These are phyloP conservation scores for Neotoxoptera formosana DNA, from an alignment of 1,140 invertebrate species.

Conservation along the genomic window DNA sequence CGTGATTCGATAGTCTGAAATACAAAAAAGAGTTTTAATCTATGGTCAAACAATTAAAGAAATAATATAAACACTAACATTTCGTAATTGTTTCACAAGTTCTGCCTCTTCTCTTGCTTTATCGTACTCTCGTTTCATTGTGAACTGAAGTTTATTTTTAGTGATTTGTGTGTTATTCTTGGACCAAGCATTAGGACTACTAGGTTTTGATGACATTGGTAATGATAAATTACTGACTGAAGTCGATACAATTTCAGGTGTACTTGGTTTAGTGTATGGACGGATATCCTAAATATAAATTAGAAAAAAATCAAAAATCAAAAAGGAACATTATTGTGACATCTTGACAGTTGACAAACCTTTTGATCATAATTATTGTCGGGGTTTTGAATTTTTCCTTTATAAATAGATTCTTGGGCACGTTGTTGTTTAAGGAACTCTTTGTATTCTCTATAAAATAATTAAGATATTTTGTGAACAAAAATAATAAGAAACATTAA, in stretches of 20 bases:
- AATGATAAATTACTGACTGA: constrained; percentile 20
- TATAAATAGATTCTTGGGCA: constrained; percentile 78
- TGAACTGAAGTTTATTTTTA: constrained; percentile 81
- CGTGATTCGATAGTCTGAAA: constrained; percentile 86
- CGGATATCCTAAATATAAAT: constrained; percentile 34
- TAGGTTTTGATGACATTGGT: neutral
- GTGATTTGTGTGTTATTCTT: neutral
- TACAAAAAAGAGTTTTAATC: constrained; percentile 15
- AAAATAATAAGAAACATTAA: neutral
- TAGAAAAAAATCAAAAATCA: neutral
- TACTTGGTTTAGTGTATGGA: constrained; percentile 45
- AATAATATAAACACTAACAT: constrained; percentile 68
- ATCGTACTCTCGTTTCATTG: constrained; percentile 90
- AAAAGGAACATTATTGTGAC: neutral
- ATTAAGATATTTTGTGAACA: neutral
- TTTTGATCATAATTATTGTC: constrained; percentile 47
- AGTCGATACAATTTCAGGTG: constrained; percentile 35
- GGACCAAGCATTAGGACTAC: neutral
- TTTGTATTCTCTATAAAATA: constrained; percentile 78
- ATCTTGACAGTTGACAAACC: neutral
- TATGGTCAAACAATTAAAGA: neutral
- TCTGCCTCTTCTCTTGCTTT: constrained; percentile 89
- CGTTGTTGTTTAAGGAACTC: constrained; percentile 85
- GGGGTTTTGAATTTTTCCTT: constrained; percentile 49
- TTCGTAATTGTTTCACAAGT: constrained; percentile 81